These are phyloP conservation scores for Dendrolimus punctatus DNA, from an alignment of 1,140 invertebrate species.

Conservation along the genomic window DNA sequence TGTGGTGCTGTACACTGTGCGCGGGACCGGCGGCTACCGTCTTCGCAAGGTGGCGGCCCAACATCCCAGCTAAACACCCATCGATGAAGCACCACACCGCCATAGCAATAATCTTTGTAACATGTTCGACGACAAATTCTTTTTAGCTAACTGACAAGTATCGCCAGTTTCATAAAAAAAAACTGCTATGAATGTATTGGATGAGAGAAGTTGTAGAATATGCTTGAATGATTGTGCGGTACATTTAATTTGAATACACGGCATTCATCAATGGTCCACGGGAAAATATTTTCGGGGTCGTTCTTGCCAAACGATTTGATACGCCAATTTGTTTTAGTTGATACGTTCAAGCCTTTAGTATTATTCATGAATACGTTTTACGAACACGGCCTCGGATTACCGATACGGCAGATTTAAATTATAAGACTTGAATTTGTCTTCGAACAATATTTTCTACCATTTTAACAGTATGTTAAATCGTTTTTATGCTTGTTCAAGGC, in stretches of 20 bases:
- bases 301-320: constrained; percentile 4
- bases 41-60: constrained; percentile 58
- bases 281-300: constrained; percentile 5
- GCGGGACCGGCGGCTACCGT: constrained; percentile 74
- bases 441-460: constrained; percentile 23
- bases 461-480: constrained; percentile 23
- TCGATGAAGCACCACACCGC: constrained; percentile 6
- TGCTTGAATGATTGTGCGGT: background rate
- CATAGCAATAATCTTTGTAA: constrained; percentile 16
- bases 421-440: constrained; percentile 18
- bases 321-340: constrained; percentile 2
- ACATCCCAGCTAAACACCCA: constrained; percentile 55
- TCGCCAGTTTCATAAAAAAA: no score
- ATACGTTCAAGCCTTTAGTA: no score
- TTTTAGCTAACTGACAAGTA: background rate
- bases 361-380: no score
- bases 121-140: constrained; percentile 17
- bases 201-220: background rate
- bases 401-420: no score
- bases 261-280: constrained; percentile 6
- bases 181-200: background rate
- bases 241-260: constrained; percentile 1
- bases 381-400: no score
- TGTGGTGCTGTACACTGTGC: constrained; percentile 80
- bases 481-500: constrained; percentile 21